Conservation (phyloP, 2,113 vertebrate species). For the Tringa solitaria region DNA sequence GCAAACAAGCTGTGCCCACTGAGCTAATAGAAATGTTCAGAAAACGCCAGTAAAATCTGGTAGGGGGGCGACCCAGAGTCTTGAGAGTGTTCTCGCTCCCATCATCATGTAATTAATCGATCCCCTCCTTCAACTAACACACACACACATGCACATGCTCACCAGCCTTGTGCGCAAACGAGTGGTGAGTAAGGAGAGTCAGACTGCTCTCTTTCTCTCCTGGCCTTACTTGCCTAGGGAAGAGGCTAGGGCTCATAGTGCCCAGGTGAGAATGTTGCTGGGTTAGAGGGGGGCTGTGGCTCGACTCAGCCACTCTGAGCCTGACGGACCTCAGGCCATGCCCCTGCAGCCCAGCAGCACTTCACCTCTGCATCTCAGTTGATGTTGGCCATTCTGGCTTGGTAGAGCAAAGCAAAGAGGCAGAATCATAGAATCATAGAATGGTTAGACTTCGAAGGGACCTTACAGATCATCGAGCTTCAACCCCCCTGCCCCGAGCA, state of each 20-base stretch:
- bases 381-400: neutral
- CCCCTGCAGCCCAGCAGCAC: neutral
- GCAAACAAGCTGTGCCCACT: neutral
- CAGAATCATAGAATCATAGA: neutral
- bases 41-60: conserved; percentile 21
- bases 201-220: neutral
- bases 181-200: neutral
- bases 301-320: neutral
- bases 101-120: neutral
- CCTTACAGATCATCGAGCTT: too few relatives aligned
- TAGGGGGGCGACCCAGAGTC: neutral
- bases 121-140: neutral
- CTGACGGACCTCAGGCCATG: fast-evolving
- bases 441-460: too few relatives aligned
- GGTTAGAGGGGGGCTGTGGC: neutral
- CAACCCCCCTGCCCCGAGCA: too few relatives aligned
- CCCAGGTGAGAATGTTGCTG: neutral
- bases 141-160: neutral
- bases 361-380: fast-evolving
- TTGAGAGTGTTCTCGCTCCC: neutral
- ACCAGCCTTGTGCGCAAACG: neutral
- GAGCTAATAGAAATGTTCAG: neutral
- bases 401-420: neutral
- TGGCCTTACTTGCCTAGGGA: neutral
- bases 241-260: neutral